These are phyloP conservation scores for Heliconius nattereri DNA, from an alignment of 1,140 invertebrate species.

Conservation along the genomic window DNA sequence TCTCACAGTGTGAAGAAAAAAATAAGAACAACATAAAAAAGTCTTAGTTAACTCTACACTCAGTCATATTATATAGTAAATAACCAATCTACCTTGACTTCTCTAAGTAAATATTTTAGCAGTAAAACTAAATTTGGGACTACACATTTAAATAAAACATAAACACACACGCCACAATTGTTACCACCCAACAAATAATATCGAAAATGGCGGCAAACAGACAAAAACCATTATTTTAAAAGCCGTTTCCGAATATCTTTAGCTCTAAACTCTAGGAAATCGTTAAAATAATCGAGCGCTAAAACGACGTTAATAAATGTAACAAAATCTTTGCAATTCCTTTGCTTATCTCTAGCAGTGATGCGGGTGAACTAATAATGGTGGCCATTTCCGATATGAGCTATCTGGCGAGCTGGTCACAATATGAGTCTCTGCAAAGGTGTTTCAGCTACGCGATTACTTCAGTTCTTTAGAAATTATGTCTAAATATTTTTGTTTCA, in stretches of 20 bases:
- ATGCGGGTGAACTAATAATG: slow-evolving; percentile 35
- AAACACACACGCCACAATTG: neutral
- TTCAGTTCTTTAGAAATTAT: neutral
- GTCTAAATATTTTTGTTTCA: no score
- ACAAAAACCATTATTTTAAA: slow-evolving; percentile 11
- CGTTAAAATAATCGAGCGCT: slow-evolving; percentile 10
- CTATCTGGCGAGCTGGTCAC: slow-evolving; percentile 15
- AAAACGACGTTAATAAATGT: slow-evolving; percentile 23
- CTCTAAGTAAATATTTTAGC: neutral
- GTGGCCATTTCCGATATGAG: slow-evolving; percentile 35
- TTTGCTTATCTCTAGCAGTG: slow-evolving; percentile 37
- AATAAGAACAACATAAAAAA: no score
- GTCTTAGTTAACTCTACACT: no score
- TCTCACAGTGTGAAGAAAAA: no score
- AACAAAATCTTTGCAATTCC: slow-evolving; percentile 36
- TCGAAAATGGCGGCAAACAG: neutral
- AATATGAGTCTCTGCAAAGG: slow-evolving; percentile 18
- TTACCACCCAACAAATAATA: neutral
- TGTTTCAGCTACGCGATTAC: slow-evolving; percentile 2
- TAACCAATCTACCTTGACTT: neutral
- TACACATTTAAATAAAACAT: neutral
- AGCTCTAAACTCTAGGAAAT: neutral
- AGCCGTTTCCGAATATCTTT: neutral
- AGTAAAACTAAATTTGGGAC: no score
- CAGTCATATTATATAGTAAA: no score